Percentiles rank a stretch among this genome's conserved stretches.
phyloP scores from a whole-genome alignment of 2,888 invertebrate genomes.

The Atethmia centrago region DNA sequence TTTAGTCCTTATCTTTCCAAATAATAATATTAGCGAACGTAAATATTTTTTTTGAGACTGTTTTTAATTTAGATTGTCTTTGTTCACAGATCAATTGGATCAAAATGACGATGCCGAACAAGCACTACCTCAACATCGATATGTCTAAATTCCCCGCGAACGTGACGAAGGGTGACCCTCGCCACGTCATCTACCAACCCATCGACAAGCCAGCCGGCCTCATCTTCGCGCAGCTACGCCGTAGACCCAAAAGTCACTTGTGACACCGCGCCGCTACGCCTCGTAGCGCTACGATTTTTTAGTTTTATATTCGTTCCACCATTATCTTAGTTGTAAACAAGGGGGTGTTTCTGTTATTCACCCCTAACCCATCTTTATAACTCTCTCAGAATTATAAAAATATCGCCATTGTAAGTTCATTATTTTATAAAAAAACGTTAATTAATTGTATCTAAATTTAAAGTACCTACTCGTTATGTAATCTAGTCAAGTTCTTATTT shows the following conservation, averaged over 20 bases:
- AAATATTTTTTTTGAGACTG: background rate
- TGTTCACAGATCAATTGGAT: slow-evolving; percentile 91
- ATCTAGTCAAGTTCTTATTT: slow-evolving; percentile 66
- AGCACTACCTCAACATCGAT: slow-evolving; percentile 94
- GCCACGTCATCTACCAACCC: slow-evolving; percentile 93
- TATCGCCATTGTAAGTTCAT: slow-evolving; percentile 50
- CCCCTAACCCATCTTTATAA: slow-evolving; percentile 46
- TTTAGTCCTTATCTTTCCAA: background rate
- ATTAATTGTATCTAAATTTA: slow-evolving; percentile 56
- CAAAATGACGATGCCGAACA: slow-evolving; percentile 95
- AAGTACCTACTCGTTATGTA: slow-evolving; percentile 56
- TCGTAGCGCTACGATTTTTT: slow-evolving; percentile 66
- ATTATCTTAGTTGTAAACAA: slow-evolving; percentile 52
- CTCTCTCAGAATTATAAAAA: slow-evolving; percentile 44
- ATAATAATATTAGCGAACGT: slow-evolving; percentile 3
- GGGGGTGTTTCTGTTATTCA: slow-evolving; percentile 50
- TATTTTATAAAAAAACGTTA: slow-evolving; percentile 52
- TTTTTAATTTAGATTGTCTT: slow-evolving; percentile 40
- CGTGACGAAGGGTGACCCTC: slow-evolving; percentile 91
- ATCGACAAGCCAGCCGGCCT: slow-evolving; percentile 95
- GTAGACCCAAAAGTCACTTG: slow-evolving; percentile 90
- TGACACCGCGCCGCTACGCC: slow-evolving; percentile 85
- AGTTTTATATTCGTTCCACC: slow-evolving; percentile 47
- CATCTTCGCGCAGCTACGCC: slow-evolving; percentile 93
- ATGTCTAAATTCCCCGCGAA: slow-evolving; percentile 93